Evolutionary conservation across 2,113 vertebrate species (phyloP).

Genomic region (Melanostigma gelatinosum): DNA sequence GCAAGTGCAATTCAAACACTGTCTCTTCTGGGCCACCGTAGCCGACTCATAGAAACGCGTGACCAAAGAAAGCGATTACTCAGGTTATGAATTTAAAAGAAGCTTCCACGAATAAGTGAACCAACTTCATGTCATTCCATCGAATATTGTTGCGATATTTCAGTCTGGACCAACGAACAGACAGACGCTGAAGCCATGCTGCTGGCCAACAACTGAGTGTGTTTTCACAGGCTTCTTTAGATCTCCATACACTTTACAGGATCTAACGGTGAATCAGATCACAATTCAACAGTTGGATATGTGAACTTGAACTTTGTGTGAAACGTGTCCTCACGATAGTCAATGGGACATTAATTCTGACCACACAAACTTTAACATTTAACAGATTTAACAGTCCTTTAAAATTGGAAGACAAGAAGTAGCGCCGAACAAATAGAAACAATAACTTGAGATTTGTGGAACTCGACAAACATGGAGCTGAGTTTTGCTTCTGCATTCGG

Average conservation of each 20-base stretch:
- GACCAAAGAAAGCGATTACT: background rate
- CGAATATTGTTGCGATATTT: background rate
- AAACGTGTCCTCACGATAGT: background rate
- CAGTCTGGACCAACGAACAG: background rate
- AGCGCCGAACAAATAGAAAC: background rate
- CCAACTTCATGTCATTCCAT: background rate
- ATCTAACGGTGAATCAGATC: background rate
- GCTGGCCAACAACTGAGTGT: background rate
- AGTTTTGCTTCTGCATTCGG: background rate
- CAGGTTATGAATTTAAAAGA: background rate
- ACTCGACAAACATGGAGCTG: background rate
- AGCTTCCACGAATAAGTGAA: background rate
- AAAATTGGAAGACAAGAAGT: background rate
- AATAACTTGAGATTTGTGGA: background rate
- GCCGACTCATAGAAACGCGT: background rate
- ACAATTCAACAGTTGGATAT: too few relatives aligned
- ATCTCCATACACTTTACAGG: background rate
- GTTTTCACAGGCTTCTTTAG: background rate
- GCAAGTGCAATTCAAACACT: background rate
- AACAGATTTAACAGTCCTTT: background rate
- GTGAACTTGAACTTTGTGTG: too few relatives aligned
- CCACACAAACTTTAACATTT: background rate
- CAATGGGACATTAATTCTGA: background rate
- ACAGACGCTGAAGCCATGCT: background rate
- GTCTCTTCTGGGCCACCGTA: background rate